Percentiles rank a stretch among this genome's conserved stretches.
These are phyloP conservation scores for Phlogophora meticulosa DNA, from an alignment of 2,888 invertebrate species.

Conservation along the genomic window DNA sequence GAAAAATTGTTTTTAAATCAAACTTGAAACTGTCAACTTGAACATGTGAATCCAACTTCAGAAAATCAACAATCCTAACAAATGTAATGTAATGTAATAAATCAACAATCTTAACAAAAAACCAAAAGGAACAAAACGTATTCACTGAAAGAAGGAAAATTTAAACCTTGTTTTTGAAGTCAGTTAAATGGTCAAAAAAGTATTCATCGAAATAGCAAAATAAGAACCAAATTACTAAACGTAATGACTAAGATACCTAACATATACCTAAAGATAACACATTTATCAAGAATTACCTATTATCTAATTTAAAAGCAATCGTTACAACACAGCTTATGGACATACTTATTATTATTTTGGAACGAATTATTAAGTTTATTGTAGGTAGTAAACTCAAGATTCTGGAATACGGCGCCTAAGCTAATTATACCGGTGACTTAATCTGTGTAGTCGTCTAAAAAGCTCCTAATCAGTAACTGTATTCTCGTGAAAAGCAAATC, in stretches of 20 bases:
- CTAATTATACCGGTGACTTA: background rate
- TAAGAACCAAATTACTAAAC: background rate
- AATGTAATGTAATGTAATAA: background rate
- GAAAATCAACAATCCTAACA: background rate
- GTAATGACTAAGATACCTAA: slow-evolving; percentile 12
- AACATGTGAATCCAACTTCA: too few relatives aligned
- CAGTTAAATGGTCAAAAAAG: background rate
- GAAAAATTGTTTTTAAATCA: background rate
- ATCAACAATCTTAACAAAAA: background rate
- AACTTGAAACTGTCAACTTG: too few relatives aligned
- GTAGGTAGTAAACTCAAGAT: slow-evolving; percentile 1
- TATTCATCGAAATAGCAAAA: background rate
- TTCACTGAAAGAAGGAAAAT: background rate
- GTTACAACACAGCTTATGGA: background rate
- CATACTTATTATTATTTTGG: background rate
- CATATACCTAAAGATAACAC: background rate
- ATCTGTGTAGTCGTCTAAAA: background rate
- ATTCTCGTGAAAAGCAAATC: background rate
- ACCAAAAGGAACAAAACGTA: background rate
- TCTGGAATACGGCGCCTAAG: slow-evolving; percentile 14
- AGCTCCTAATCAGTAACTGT: background rate
- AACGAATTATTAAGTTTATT: background rate
- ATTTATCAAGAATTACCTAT: slow-evolving; percentile 1
- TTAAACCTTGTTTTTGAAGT: background rate
- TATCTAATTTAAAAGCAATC: slow-evolving; percentile 54